Conservation (phyloP, 2,113 vertebrate species). For the Cygnus buccinator region DNA sequence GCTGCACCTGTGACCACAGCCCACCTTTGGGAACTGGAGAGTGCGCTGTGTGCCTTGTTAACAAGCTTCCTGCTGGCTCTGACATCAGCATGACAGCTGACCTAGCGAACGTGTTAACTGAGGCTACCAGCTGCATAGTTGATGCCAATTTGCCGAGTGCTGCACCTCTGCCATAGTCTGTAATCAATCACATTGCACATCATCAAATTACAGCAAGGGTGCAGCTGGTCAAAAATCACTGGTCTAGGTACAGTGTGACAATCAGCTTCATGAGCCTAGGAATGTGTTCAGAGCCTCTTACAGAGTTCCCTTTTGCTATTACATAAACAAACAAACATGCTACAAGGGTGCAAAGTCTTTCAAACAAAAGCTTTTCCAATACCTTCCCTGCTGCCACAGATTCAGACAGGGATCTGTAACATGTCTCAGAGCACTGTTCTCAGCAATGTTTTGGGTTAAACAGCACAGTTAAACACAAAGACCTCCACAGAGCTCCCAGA, state of each 20-base stretch:
- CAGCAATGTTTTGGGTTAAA: not conserved
- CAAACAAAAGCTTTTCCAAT: not conserved
- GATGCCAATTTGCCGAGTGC: not conserved
- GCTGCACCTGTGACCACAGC: not conserved
- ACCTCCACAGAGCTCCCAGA: not conserved
- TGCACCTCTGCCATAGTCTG: not conserved
- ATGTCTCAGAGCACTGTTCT: not conserved
- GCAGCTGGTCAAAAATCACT: not conserved
- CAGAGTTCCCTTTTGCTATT: not conserved
- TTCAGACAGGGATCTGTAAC: not conserved
- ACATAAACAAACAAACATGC: not conserved
- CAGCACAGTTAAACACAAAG: rapidly evolving
- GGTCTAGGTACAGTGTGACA: too few species aligned
- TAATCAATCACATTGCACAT: not conserved
- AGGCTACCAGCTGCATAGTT: not conserved
- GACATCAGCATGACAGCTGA: not conserved
- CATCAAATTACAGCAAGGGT: not conserved
- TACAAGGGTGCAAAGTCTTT: not conserved
- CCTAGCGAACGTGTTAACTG: not conserved
- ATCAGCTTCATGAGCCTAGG: not conserved
- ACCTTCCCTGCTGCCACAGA: not conserved
- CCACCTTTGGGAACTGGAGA: not conserved
- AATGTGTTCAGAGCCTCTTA: rapidly evolving
- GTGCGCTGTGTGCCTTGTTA: rapidly evolving
- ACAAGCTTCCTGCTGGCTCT: not conserved